Base-by-base conservation (phyloP, 2,113 vertebrate species). In the Formicarius rufipectus region DNA sequence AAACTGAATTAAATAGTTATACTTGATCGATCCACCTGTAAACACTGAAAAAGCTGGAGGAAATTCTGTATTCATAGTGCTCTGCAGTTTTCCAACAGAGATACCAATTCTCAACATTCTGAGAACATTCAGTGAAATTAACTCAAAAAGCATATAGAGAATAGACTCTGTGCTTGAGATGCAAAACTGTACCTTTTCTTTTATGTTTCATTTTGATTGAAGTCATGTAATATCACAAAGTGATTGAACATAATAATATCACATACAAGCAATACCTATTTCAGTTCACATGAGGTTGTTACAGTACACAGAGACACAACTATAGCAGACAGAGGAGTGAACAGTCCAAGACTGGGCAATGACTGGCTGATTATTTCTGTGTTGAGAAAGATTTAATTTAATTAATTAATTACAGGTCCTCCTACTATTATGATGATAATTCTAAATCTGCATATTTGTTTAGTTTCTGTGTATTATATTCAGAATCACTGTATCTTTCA, bases 1-100 rank as follows among this genome's bases (percentile, higher is more conserved):
- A 75, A 22, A n/a, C 21, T 66, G 73, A 95, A 94, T 7, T 12
- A 71, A 77, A 84, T 1, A 12, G 23, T 53, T 25, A 66, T 4
- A 82, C 21, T 35, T 27, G 27, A 63, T 42, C 30, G 8, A 90
- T 77, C 58, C 22, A 52, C 11, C n/a, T 37, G 6, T 4, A 68
- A 10, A 12, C 47, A 24, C 53, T 0, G 1, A 14, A 37, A 69
- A 69, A 67, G n/a, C 2, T 1, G 22, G 6, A 40, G 18, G 31
- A 76, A 83, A 35, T 58, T 17, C 37, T 27, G 7, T 63, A 37
- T 37, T 83, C 68, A 42, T 2, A 67, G 9, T 9, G 19, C 17
- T 93, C 42, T 67, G 13, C 7, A 30, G 28, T 86, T 39, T 60
- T 67, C 49, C 60, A 79, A 37, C 14, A 50, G 7, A 63, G 33